These are phyloP conservation scores for Pilophorus perplexus DNA, from an alignment of 2,888 invertebrate species.

Conservation along the genomic window DNA sequence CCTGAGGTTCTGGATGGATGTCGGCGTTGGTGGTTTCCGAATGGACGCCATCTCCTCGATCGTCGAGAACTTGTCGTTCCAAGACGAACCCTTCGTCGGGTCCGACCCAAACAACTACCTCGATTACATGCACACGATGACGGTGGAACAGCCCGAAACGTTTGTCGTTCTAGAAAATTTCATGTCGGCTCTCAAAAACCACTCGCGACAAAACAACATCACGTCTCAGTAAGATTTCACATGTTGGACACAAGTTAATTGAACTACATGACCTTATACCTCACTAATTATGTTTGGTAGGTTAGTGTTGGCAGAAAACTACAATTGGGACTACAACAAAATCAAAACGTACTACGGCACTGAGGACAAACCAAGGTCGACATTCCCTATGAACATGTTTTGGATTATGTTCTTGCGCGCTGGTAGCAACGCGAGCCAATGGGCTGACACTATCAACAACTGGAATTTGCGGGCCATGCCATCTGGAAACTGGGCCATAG, in stretches of 20 bases:
- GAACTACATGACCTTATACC: background rate
- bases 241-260: background rate
- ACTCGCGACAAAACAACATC: conserved; percentile 48
- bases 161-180: conserved; percentile 59
- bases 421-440: conserved; percentile 16
- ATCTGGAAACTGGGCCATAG: background rate
- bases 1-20: conserved; percentile 69
- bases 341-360: conserved; percentile 63
- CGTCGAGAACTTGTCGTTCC: conserved; percentile 51
- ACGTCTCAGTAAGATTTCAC: background rate
- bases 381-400: conserved; percentile 67
- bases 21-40: conserved; percentile 74
- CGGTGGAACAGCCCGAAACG: conserved; percentile 61
- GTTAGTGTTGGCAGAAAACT: conserved; percentile 76
- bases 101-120: conserved; percentile 51
- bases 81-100: conserved; percentile 51
- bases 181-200: conserved; percentile 62
- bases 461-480: conserved; percentile 21
- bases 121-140: conserved; percentile 57
- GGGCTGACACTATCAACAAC: conserved; percentile 14
- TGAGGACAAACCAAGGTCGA: conserved; percentile 56
- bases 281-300: conserved; percentile 47
- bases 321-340: conserved; percentile 55
- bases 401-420: conserved; percentile 10
- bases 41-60: conserved; percentile 56